Percentiles rank a stretch among this genome's conserved stretches.
phyloP scores from a whole-genome alignment of 2,797 vertebrate genomes.

The Rhinophrynus dorsalis region DNA sequence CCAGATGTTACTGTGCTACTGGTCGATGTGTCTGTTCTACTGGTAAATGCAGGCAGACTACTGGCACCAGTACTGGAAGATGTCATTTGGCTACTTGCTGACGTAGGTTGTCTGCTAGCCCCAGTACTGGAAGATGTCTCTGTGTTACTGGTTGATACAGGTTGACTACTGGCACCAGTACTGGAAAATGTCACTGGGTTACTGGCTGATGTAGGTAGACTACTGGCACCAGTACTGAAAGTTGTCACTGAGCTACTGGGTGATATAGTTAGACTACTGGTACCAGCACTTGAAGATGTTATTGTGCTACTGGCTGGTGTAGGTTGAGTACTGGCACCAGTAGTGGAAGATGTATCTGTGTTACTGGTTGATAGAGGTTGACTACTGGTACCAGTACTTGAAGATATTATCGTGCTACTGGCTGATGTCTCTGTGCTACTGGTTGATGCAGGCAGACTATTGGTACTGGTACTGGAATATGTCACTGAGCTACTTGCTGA shows the following conservation, averaged over 20 bases:
- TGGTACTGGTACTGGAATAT: neutral
- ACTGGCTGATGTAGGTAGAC: neutral
- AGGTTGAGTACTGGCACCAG: neutral
- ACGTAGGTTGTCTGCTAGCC: too few species aligned
- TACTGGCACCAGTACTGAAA: neutral
- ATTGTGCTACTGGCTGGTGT: neutral
- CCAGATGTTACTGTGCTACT: too few species aligned
- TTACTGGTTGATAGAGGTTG: neutral
- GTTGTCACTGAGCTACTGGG: neutral
- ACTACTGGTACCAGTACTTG: neutral
- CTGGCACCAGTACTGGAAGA: neutral
- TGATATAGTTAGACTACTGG: neutral
- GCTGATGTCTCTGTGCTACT: neutral
- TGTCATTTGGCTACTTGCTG: neutral
- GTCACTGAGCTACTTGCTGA: neutral
- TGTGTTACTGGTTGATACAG: neutral
- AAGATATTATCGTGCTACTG: neutral
- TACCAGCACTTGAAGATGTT: neutral
- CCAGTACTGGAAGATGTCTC: neutral
- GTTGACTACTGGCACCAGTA: neutral
- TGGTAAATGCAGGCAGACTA: neutral
- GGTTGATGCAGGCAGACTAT: neutral
- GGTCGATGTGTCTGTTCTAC: too few species aligned
- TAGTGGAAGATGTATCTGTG: neutral
- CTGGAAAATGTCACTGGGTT: neutral